Evolutionary conservation across 2,113 vertebrate species (phyloP).

Genomic region (Thamnophis sirtalis): DNA sequence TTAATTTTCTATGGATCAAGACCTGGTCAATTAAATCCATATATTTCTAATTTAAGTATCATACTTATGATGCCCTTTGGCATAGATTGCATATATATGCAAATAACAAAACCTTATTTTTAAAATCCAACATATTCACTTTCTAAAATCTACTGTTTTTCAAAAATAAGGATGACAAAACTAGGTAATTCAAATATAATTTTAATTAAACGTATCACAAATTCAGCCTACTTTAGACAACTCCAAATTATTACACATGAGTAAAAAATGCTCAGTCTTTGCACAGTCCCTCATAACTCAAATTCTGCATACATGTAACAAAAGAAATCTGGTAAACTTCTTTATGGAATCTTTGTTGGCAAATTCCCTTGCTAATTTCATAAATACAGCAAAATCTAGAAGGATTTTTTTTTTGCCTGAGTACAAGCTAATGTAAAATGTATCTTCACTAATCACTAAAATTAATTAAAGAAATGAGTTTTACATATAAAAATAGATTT

Average conservation of each 20-base stretch:
- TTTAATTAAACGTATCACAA: background rate
- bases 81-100: background rate
- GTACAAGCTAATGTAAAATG: background rate
- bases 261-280: background rate
- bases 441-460: background rate
- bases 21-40: background rate
- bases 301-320: background rate
- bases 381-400: background rate
- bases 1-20: background rate
- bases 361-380: background rate
- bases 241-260: background rate
- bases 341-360: background rate
- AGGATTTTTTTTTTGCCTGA: background rate
- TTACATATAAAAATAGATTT: background rate
- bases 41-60: background rate
- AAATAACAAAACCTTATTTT: background rate
- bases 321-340: background rate
- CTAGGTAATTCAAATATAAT: background rate
- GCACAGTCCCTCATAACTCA: background rate
- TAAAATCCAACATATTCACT: background rate
- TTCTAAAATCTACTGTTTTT: background rate
- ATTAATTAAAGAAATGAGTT: background rate
- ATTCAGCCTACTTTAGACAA: background rate
- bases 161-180: background rate
- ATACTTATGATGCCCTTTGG: background rate